These are phyloP conservation scores for Hemistola chrysoprasaria DNA, from an alignment of 2,888 invertebrate species.

Conservation along the genomic window DNA sequence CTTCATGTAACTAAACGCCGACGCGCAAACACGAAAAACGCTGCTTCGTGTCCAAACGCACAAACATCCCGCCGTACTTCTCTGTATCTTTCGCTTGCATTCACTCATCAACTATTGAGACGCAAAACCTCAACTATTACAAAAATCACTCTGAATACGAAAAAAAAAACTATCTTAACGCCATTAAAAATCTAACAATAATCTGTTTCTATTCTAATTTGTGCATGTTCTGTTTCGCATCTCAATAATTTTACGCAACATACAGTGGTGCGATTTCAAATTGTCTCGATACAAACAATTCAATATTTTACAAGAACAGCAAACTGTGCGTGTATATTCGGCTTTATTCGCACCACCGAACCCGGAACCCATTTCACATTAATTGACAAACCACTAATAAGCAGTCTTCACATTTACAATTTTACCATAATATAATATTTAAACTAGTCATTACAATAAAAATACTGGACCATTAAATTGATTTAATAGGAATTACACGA, in stretches of 20 bases:
- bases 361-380: conserved; percentile 43
- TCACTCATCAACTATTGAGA: conserved; percentile 30
- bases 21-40: not conserved
- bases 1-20: not conserved
- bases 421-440: conserved; percentile 51
- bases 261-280: conserved; percentile 14
- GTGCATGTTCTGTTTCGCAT: conserved; percentile 15
- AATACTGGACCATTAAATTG: conserved; percentile 78
- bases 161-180: conserved; percentile 3
- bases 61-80: conserved; percentile 29
- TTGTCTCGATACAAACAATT: conserved; percentile 9
- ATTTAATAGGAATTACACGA: conserved; percentile 70
- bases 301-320: too few species aligned
- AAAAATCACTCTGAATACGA: conserved; percentile 4
- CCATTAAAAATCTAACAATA: conserved; percentile 10
- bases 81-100: conserved; percentile 27
- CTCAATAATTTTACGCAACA: conserved; percentile 10
- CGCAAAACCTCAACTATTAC: conserved; percentile 10
- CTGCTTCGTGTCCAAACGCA: conserved; percentile 4
- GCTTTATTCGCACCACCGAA: conserved; percentile 31
- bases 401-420: conserved; percentile 74
- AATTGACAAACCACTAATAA: conserved; percentile 77
- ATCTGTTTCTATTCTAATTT: conserved; percentile 26
- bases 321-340: not conserved
- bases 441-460: conserved; percentile 60